Evolutionary conservation across 2,888 invertebrate species (phyloP).

Genomic region (Aporophyla lueneburgensis): DNA sequence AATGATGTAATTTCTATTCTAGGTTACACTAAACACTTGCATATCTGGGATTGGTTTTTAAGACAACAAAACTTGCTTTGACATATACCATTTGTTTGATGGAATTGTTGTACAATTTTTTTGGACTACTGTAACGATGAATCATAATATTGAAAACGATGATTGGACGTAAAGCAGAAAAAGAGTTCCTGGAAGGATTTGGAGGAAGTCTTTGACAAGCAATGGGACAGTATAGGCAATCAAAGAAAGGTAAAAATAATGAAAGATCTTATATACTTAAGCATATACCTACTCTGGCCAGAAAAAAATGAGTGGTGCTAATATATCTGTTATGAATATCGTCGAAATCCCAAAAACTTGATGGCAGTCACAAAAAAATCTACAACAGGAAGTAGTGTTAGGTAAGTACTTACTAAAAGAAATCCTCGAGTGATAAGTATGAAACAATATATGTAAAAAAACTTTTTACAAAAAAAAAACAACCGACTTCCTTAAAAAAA

Average conservation of each 20-base stretch:
- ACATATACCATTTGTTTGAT: not conserved
- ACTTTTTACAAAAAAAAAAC: too few species aligned
- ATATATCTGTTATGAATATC: not conserved
- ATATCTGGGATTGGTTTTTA: not conserved
- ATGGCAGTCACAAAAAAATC: not conserved
- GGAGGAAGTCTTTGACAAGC: too few species aligned
- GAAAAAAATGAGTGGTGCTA: not conserved
- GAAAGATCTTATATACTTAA: not conserved
- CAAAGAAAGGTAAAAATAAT: not conserved
- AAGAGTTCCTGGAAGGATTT: too few species aligned
- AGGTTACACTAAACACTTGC: conserved; percentile 2
- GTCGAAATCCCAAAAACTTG: not conserved
- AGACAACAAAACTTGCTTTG: not conserved
- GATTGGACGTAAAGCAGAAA: too few species aligned
- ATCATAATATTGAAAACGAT: too few species aligned
- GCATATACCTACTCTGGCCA: not conserved
- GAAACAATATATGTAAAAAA: not conserved
- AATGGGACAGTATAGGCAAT: too few species aligned
- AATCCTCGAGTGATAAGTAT: not conserved
- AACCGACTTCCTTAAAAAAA: too few species aligned
- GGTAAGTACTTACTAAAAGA: not conserved
- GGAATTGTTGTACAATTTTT: too few species aligned
- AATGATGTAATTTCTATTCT: conserved; percentile 47
- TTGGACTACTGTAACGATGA: too few species aligned
- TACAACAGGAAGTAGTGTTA: too few species aligned